These are phyloP conservation scores for Falco berigora DNA, from an alignment of 2,797 vertebrate species.

Conservation along the genomic window DNA sequence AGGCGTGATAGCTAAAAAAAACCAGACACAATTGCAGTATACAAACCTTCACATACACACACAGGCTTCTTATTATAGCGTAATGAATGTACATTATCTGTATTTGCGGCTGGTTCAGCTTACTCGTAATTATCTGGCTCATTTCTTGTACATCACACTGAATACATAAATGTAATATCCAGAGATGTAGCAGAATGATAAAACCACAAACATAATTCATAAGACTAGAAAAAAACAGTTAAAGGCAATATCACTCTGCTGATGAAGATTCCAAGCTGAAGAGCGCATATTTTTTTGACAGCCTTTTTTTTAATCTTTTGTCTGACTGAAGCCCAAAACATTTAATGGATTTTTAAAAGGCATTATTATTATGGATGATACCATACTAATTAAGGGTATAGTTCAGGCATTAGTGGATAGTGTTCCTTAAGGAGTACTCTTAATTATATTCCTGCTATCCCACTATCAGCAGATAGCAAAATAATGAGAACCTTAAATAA, in stretches of 20 bases:
- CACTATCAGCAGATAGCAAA: not conserved
- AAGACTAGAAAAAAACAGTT: not conserved
- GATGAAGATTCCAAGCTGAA: not conserved
- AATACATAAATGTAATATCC: not conserved
- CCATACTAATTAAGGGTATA: not conserved
- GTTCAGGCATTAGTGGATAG: not conserved
- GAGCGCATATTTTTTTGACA: not conserved
- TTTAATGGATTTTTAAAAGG: not conserved
- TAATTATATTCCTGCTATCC: not conserved
- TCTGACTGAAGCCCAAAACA: not conserved
- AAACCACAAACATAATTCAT: not conserved
- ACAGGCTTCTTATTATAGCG: not conserved
- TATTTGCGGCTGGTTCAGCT: constrained; percentile 39
- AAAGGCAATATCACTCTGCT: not conserved
- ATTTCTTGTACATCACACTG: constrained; percentile 8
- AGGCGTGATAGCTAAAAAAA: not conserved
- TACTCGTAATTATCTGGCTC: constrained; percentile 10
- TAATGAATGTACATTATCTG: constrained; percentile 23
- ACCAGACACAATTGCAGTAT: not conserved
- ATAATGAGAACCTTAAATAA: not conserved
- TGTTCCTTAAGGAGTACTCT: not conserved
- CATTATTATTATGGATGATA: not conserved
- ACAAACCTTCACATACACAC: not conserved
- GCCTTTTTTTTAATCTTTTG: not conserved
- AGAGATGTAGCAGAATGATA: not conserved